Conservation (phyloP, 1,140 invertebrate genomes). For the Cherax destructor region DNA sequence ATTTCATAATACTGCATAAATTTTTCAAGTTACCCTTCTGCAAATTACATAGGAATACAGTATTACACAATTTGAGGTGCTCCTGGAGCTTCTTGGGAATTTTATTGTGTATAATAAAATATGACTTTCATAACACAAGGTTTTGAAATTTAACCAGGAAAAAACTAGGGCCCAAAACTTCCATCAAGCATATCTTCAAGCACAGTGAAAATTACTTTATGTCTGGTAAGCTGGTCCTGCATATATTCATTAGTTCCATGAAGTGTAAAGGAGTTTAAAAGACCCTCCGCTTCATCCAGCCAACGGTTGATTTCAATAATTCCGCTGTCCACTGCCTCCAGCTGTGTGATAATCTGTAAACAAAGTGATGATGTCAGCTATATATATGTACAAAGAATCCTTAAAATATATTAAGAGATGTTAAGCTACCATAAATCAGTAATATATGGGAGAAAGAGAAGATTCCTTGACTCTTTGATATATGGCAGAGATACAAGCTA, state of each 20-base stretch:
- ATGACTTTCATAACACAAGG: neutral
- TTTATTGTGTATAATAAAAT: neutral
- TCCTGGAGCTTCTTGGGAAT: neutral
- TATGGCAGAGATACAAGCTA: too few relatives aligned
- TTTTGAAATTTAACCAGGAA: neutral
- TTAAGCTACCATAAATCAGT: neutral
- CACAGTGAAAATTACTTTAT: conserved; percentile 80
- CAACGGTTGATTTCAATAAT: conserved; percentile 89
- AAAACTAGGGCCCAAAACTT: conserved; percentile 26
- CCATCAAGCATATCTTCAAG: neutral
- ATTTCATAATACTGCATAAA: neutral
- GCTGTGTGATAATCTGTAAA: conserved; percentile 90
- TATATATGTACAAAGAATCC: neutral
- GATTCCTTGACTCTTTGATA: too few relatives aligned
- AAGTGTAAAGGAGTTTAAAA: conserved; percentile 81
- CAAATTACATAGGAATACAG: neutral
- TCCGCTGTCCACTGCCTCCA: conserved; percentile 91
- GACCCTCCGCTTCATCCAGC: conserved; percentile 88
- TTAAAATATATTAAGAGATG: neutral
- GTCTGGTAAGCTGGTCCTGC: conserved; percentile 85
- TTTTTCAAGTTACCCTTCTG: neutral
- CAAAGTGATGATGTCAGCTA: conserved; percentile 76
- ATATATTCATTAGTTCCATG: conserved; percentile 84
- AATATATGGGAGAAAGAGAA: too few relatives aligned
- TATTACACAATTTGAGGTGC: neutral